Percentiles rank a stretch among this genome's conserved stretches.
phyloP scores from a whole-genome alignment of 2,888 invertebrate genomes.

The Lumbricus terrestris region DNA sequence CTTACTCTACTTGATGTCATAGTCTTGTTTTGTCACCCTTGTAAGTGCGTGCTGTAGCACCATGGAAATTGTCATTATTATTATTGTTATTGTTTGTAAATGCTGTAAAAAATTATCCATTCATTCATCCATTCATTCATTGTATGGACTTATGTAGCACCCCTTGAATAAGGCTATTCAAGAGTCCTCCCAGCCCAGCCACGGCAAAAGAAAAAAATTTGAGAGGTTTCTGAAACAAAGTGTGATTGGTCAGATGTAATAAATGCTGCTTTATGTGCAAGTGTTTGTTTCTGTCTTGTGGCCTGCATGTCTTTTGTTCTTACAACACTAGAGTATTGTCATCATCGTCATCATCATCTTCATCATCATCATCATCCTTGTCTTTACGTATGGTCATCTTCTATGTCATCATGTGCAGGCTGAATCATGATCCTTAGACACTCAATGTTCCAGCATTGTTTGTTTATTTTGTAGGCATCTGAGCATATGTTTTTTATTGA shows the following conservation, averaged over 20 bases:
- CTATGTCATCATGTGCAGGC: background rate
- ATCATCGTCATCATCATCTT: background rate
- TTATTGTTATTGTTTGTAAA: too few relatives aligned
- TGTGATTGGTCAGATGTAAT: too few relatives aligned
- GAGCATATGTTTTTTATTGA: constrained; percentile 34
- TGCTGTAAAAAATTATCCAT: background rate
- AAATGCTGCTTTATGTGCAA: background rate
- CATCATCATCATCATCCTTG: background rate
- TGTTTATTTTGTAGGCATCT: background rate
- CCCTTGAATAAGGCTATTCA: too few relatives aligned
- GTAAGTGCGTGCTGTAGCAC: too few relatives aligned
- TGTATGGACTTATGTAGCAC: too few relatives aligned
- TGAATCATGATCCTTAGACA: background rate
- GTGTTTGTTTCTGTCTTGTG: background rate
- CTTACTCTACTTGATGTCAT: too few relatives aligned
- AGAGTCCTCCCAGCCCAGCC: too few relatives aligned
- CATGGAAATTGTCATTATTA: too few relatives aligned
- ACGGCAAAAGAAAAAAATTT: too few relatives aligned
- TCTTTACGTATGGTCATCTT: background rate
- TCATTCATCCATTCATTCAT: too few relatives aligned
- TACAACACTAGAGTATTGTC: background rate
- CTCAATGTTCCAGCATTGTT: background rate
- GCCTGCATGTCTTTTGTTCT: background rate
- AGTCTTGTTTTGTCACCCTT: too few relatives aligned
- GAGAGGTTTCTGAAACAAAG: too few relatives aligned